A percentile compares a stretch with the other conserved stretches of the same genome.
phyloP scores from a whole-genome alignment of 1,140 invertebrate species.

The Halyomorpha halys region DNA sequence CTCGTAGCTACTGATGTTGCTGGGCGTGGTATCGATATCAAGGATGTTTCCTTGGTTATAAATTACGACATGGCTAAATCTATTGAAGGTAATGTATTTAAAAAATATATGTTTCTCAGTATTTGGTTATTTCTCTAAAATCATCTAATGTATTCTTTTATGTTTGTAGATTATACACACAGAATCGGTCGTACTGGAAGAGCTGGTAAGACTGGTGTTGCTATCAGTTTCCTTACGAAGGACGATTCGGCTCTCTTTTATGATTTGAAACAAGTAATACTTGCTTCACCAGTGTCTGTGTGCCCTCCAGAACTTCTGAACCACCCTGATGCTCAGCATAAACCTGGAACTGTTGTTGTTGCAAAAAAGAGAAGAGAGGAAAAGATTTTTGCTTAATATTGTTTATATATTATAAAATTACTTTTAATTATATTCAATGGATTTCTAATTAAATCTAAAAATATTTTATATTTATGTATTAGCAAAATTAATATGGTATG shows the following conservation, averaged over 20 bases:
- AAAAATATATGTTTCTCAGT: neutral
- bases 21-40: slow-evolving; percentile 99
- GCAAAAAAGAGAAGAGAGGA: slow-evolving; percentile 92
- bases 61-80: slow-evolving; percentile 99
- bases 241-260: slow-evolving; percentile 94
- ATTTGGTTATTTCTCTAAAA: neutral
- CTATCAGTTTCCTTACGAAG: slow-evolving; percentile 93
- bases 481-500: no score
- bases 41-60: slow-evolving; percentile 96
- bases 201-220: slow-evolving; percentile 93
- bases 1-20: slow-evolving; percentile 99
- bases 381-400: slow-evolving; percentile 71
- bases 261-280: slow-evolving; percentile 87
- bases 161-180: slow-evolving; percentile 87
- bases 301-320: slow-evolving; percentile 96
- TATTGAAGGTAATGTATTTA: slow-evolving; percentile 68
- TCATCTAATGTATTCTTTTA: slow-evolving; percentile 26
- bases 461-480: no score
- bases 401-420: no score
- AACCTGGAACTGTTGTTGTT: slow-evolving; percentile 85
- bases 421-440: no score
- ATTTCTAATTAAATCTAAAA: no score
- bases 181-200: slow-evolving; percentile 97
- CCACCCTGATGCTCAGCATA: slow-evolving; percentile 97
- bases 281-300: slow-evolving; percentile 82